Base-by-base conservation (phyloP, 2,113 vertebrate species). In the Synchiropus splendidus region DNA sequence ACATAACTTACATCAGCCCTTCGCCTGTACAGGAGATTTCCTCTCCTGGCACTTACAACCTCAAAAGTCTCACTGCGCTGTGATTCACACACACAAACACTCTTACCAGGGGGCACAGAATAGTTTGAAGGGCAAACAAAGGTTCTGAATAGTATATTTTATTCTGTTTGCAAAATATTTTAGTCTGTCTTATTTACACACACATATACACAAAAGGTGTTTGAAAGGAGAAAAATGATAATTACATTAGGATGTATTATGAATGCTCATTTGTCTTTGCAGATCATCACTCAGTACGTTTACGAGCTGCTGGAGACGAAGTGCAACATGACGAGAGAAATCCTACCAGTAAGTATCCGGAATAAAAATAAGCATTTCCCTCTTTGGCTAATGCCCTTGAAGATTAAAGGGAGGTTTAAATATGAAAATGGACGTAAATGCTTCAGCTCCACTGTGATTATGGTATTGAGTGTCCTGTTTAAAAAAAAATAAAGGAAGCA, bases 201-300 rank as follows among this genome's bases (percentile, higher is more conserved):
- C 38, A 39, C 35, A 51, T n/a, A 31, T 34, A 16, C 36, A 13
- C 12, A 47, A 5, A 27, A 27, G 21, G 21, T 27, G 21, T 27
- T 27, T 27, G 21, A 27, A 27, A 27, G 21, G 4, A 4, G 8
- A 8, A 27, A 27, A 45, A 51, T 48, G 60, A 53, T 42, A 47
- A 56, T 51, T 69, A 16, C 21, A 42, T 57, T 50, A 57, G 16
- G 17, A 33, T 12, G 3, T 45, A 4, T 34, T 62, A 10, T 65
- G 27, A 69, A 32, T 69, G 39, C 62, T 54, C 38, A 10, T 52
- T 52, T 58, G 61, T 73, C 14, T 27, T 8, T 27, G 21, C 78
- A 98, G 95, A 97, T 98, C 66, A 90, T 98, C 83, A 98, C 95
- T 42, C 89, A 92, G 49, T 89, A 92, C 63, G 83, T 98, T 56